phyloP scores from a whole-genome alignment of 2,888 invertebrate species.

The Zhuqinia jingwanae region DNA sequence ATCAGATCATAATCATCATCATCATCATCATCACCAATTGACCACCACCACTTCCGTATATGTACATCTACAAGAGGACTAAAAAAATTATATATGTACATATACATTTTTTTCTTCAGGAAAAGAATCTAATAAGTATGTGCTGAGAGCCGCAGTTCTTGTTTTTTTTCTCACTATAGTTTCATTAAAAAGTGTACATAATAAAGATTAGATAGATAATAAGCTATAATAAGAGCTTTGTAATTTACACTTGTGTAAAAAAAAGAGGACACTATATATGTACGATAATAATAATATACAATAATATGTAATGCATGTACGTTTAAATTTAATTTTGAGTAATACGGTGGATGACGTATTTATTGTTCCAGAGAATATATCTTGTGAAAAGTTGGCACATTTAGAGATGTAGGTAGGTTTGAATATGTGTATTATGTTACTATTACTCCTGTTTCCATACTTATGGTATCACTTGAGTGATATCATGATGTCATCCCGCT shows the following conservation, averaged over 20 bases:
- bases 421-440: slow-evolving; percentile 42
- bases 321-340: slow-evolving; percentile 45
- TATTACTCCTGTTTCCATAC: slow-evolving; percentile 30
- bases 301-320: no score
- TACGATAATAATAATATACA: no score
- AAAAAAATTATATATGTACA: no score
- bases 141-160: no score
- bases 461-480: slow-evolving; percentile 43
- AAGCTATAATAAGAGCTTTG: no score
- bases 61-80: slow-evolving; percentile 20
- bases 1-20: no score
- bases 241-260: slow-evolving; percentile 27
- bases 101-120: no score
- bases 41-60: slow-evolving; percentile 33
- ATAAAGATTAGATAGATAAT: no score
- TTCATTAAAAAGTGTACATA: no score
- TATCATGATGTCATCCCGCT: slow-evolving; percentile 51
- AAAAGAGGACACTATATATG: no score
- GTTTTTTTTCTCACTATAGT: no score
- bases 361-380: slow-evolving; percentile 49
- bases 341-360: slow-evolving; percentile 31
- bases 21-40: neutral
- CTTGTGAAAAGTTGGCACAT: slow-evolving; percentile 32
- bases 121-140: no score
- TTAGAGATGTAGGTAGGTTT: slow-evolving; percentile 41